Evolutionary conservation across 2,888 invertebrate species (phyloP), one percentile per base, ranked within the genome.

Genomic region (Ormyrus thymus): DNA sequence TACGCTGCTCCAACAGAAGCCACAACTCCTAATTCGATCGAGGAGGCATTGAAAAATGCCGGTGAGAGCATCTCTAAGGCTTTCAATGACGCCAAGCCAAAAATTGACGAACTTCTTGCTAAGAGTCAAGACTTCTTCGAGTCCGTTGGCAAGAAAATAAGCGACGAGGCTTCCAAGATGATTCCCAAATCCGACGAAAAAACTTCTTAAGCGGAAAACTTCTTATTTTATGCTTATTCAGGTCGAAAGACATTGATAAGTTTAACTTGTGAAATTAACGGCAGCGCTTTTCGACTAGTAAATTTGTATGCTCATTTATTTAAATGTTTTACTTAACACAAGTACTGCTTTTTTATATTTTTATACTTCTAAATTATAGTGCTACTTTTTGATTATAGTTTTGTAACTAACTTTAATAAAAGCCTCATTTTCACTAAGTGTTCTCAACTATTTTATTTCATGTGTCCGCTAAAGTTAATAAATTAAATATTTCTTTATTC

Each of bases 111-210:
- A 0, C 65, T 85, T 13, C 11, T 85, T 0, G 81, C 84, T 11
- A 82, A 84, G 48, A 82, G 84, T 7, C 82, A 84, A 61, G 75
- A 82, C 0, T 73, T 83, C 0, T 50, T 87, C 13, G 72, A 85
- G 6, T 82, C 84, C 7, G 81, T 84, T 50, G 83, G 83, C 5
- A 82, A 84, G 7, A 81, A 81, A 13, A 75, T 87, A 11, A 81
- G 79, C 15, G 81, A 83, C 29, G 82, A 84, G 70, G 81, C 83
- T 0, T 80, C 84, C 10, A 85, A 87, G 62, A 81, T 85, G 3
- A 64, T 86, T 1, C 86, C 86, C 1, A 85, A 86, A 50, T 85
- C 83, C 9, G 82, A 83, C 6, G 70, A 79, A 7, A 71, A 77
- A 50, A 4, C 61, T 45, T 0, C 59, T 45, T 68, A 68, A 68